Evolutionary conservation across 2,113 vertebrate species (phyloP), one percentile per base, ranked within the genome.

Genomic region (Carettochelys insculpta): DNA sequence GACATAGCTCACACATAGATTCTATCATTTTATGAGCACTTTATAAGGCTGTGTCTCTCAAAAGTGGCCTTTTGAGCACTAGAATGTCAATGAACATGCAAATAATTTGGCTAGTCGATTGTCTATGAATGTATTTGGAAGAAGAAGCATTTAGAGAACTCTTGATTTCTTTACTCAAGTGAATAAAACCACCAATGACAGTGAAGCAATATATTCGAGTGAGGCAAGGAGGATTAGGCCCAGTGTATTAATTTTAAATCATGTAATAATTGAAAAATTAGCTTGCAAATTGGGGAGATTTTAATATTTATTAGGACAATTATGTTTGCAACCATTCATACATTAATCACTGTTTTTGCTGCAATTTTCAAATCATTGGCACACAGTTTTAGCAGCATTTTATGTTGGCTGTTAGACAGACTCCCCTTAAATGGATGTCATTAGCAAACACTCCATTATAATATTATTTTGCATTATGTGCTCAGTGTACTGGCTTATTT

Each of bases 341-440:
- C 73, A 65, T 50, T 45, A 77, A 92, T 90, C 47, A 86, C 82
- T 87, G 87, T 96, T 94, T 89, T 93, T 58, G 81, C 89, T 89
- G 94, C 25, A 95, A 96, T 97, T 97, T 96, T 94, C 85, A 92
- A 92, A 92, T 95, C 87, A 95, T 92, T 94, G 96, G 47, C 73
- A 83, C 51, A 58, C 45, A 81, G 82, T 88, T 95, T 95, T 85
- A 94, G 80, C 51, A 92, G 82, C 71, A 58, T 95, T 82, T 93
- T 93, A 93, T 92, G 86, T 96, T 77, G 90, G 83, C 83, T 96
- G 86, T 89, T 94, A 96, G 78, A 78, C 54, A 90, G 90, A 17
- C 90, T 94, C 71, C 87, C 51, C 79, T 91, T 92, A 95, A 96
- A 96, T 85, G 85, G 94, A 87, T 94, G 54, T 93, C 89, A 94